A percentile compares a stretch with the other conserved stretches of the same genome.
phyloP scores from a whole-genome alignment of 2,888 invertebrate genomes.

The Parapristionchus giblindavisi region DNA sequence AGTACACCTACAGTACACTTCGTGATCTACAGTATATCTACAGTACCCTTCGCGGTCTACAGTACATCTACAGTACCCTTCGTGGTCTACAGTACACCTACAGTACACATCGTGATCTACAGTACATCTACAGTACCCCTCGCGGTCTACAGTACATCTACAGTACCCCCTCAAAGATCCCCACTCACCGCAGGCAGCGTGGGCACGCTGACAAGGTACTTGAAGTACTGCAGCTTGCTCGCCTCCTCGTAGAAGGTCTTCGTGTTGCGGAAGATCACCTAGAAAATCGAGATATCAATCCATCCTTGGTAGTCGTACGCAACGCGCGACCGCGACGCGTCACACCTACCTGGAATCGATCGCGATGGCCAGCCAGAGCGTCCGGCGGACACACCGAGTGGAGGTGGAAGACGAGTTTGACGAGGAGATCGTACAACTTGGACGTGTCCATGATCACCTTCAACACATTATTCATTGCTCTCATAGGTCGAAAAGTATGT shows the following conservation, averaged over 20 bases:
- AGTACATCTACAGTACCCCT: background rate
- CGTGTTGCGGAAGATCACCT: conserved; percentile 73
- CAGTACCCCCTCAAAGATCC: background rate
- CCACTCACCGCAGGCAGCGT: conserved; percentile 82
- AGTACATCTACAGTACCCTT: too few relatives aligned
- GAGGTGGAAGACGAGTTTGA: conserved; percentile 92
- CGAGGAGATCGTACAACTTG: conserved; percentile 93
- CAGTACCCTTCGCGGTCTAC: too few relatives aligned
- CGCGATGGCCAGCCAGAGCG: conserved; percentile 86
- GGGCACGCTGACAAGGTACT: conserved; percentile 91
- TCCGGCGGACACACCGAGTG: conserved; percentile 89
- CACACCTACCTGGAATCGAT: conserved; percentile 80
- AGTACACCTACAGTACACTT: too few relatives aligned
- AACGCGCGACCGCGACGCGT: too few relatives aligned
- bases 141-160: background rate
- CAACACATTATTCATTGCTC: too few relatives aligned
- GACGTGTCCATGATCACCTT: conserved; percentile 85
- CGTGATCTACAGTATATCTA: too few relatives aligned
- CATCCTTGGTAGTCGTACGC: too few relatives aligned
- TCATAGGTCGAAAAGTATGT: too few relatives aligned
- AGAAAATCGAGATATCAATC: too few relatives aligned
- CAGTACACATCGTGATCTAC: too few relatives aligned
- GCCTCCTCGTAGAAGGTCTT: conserved; percentile 92
- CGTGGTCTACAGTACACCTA: too few relatives aligned
- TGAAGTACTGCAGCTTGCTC: conserved; percentile 94